These are phyloP conservation scores for Acrossocheilus fasciatus DNA, from an alignment of 2,797 vertebrate genomes.

Conservation along the genomic window DNA sequence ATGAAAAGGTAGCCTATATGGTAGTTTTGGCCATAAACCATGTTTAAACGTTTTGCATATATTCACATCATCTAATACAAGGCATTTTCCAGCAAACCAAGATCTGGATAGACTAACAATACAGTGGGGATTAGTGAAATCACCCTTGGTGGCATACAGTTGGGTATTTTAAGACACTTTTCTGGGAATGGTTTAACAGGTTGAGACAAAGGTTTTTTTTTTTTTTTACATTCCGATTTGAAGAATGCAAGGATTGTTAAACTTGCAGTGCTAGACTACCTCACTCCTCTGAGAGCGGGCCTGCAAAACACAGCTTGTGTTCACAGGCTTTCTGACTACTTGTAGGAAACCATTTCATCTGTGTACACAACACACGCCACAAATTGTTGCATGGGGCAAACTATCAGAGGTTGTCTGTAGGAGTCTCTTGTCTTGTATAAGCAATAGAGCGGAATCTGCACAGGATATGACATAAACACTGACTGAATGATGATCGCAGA, in stretches of 20 bases:
- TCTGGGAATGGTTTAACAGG: conserved; percentile 77
- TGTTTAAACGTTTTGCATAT: not conserved
- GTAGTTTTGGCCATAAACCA: not conserved
- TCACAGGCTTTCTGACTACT: conserved; percentile 60
- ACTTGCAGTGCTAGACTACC: conserved; percentile 70
- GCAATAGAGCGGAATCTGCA: conserved; percentile 56
- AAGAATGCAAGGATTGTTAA: conserved; percentile 76
- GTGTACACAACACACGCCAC: conserved; percentile 62
- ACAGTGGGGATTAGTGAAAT: conserved; percentile 35
- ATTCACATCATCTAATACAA: not conserved
- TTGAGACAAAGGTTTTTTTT: conserved; percentile 75
- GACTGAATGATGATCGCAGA: conserved; percentile 59
- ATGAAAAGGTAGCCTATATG: not conserved
- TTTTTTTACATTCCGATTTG: conserved; percentile 75
- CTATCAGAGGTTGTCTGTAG: conserved; percentile 56
- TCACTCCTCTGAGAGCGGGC: conserved; percentile 54
- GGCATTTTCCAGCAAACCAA: conserved; percentile 4
- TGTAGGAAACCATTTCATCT: conserved; percentile 58
- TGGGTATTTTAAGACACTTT: conserved; percentile 65
- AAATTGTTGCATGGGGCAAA: conserved; percentile 56
- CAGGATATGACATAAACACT: conserved; percentile 64
- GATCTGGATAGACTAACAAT: not conserved
- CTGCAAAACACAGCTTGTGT: conserved; percentile 60
- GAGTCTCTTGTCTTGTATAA: conserved; percentile 59
- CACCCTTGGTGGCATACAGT: conserved; percentile 51